Conservation (phyloP, 2,113 vertebrate genomes). For the Oryctolagus cuniculus region DNA sequence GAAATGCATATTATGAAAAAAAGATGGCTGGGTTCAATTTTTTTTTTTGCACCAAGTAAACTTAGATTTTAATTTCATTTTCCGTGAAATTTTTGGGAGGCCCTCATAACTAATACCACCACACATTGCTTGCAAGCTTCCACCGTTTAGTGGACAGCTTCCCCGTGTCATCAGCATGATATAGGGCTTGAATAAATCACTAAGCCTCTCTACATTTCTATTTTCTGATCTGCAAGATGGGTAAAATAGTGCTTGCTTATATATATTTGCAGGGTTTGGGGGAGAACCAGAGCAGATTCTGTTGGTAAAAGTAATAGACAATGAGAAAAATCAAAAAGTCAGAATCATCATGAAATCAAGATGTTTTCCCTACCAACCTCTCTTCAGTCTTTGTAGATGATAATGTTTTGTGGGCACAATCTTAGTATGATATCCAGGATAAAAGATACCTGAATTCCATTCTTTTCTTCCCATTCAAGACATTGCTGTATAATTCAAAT, state of each 20-base stretch:
- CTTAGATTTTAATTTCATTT: no score
- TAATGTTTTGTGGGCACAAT: background rate
- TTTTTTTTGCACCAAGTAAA: no score
- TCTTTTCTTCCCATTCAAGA: background rate
- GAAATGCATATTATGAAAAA: no score
- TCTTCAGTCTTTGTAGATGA: background rate
- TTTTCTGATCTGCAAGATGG: conserved; percentile 53
- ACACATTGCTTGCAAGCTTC: background rate
- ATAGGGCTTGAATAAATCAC: background rate
- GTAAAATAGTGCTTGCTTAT: conserved; percentile 4
- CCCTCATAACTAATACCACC: background rate
- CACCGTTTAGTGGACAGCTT: background rate
- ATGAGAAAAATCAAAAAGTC: background rate
- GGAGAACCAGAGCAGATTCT: background rate
- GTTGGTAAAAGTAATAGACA: background rate
- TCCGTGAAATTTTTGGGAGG: no score
- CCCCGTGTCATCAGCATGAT: background rate
- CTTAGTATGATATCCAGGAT: no score
- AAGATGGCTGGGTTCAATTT: no score
- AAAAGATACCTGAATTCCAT: background rate
- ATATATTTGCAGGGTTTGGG: background rate
- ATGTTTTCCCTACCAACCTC: background rate
- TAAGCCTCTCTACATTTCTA: background rate
- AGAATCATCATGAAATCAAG: background rate
- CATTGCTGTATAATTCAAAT: background rate